Conservation (phyloP, 2,113 vertebrate genomes). For the Rynchops niger region DNA sequence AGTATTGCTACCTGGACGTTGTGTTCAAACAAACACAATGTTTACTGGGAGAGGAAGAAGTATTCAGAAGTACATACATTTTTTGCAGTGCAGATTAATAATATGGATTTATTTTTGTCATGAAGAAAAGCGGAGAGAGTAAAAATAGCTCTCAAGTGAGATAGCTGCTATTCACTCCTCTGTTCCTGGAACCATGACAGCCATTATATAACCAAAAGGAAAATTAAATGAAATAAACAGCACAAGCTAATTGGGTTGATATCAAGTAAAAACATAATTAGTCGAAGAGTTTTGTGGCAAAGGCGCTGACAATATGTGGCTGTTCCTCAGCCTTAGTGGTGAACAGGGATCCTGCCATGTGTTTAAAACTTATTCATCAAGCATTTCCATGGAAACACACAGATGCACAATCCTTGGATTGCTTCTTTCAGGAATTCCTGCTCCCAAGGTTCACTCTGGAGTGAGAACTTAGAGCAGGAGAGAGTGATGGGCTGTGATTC, state of each 20-base stretch:
- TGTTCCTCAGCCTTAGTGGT: background rate
- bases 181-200: slow-evolving; percentile 49
- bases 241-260: slow-evolving; percentile 36
- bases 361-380: slow-evolving; percentile 36
- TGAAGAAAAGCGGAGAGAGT: background rate
- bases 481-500: background rate
- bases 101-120: background rate
- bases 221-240: slow-evolving; percentile 30
- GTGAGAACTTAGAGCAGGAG: background rate
- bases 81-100: background rate
- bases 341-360: slow-evolving; percentile 20
- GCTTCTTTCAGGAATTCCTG: slow-evolving; percentile 17
- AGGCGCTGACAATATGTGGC: background rate
- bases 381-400: slow-evolving; percentile 53
- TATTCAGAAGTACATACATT: background rate
- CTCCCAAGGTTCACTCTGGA: background rate
- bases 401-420: slow-evolving; percentile 13
- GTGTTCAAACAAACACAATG: background rate
- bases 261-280: slow-evolving; percentile 45
- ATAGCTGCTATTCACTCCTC: slow-evolving; percentile 33
- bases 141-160: slow-evolving; percentile 57
- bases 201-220: slow-evolving; percentile 48
- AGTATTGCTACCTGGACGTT: background rate
- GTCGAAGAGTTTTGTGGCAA: slow-evolving; percentile 1
- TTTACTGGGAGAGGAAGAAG: background rate